Evolutionary conservation across 2,888 invertebrate species (phyloP), one percentile per base, ranked within the genome.

Genomic region (Nymphalis c-album): DNA sequence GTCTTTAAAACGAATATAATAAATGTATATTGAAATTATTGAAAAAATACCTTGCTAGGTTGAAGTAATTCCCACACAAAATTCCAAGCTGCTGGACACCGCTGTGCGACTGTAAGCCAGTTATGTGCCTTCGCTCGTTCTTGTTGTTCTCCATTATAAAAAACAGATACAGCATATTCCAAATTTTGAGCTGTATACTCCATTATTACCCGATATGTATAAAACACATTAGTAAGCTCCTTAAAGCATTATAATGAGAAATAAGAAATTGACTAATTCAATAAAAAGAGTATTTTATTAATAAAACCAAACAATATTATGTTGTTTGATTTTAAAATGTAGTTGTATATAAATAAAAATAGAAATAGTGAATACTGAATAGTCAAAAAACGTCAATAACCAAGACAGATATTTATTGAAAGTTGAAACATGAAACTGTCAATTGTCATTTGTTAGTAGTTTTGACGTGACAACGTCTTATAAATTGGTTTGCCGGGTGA

Each of bases 61-160:
- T 95, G 95, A 76, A 98, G 93, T 40, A 98, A 93, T 72, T 97
- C 95, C 98, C 98, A 98, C 7, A 97, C 95, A 85, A 98, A 97
- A 76, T 95, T 95, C 98, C 98, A 98, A 45, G 98, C 98, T 84
- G 97, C 96, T 1, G 95, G 94, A 31, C 97, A 97, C 74, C 95
- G 93, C 86, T 98, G 98, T 16, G 96, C 96, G 74, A 95, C 93
- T 50, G 96, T 96, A 57, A 98, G 94, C 97, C 97, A 98, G 58
- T 95, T 94, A 81, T 98, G 97, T 70, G 96, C 96, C 76, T 95
- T 95, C 16, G 95, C 94, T 79, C 96, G 95, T 76, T 96, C 95
- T 58, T 83, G 87, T 81, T 81, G 93, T 77, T 88, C 94, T 79
- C 91, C 91, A 74, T 91, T 91, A 78, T 95, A 95, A 87, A 95